Evolutionary conservation across 2,113 vertebrate species (phyloP).

Genomic region (Hylia prasina): DNA sequence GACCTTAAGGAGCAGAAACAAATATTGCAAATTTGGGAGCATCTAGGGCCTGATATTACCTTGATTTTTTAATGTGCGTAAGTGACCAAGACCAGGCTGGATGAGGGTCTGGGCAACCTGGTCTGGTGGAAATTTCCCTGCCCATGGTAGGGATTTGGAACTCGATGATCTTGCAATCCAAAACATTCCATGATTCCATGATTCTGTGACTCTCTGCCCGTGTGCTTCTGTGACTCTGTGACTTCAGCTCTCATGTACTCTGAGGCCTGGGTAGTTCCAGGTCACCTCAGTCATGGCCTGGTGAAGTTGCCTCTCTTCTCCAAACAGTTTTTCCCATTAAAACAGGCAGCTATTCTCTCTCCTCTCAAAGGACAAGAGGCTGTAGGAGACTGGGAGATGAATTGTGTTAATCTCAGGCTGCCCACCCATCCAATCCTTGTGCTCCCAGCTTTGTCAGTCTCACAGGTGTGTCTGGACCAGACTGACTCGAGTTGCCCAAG

Average conservation of each 20-base stretch:
- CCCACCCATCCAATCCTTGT: not conserved
- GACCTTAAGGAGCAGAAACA: not conserved
- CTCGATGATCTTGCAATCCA: not conserved
- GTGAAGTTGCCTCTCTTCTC: not conserved
- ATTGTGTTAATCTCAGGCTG: not conserved
- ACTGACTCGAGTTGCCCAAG: not conserved
- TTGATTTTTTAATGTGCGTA: not conserved
- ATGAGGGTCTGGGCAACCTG: not conserved
- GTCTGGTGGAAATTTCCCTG: not conserved
- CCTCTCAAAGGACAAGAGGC: not conserved
- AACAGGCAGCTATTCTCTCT: not conserved
- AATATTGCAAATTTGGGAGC: not conserved
- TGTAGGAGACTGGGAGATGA: not conserved
- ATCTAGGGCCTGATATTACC: not conserved
- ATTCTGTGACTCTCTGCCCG: not conserved
- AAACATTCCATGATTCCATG: not conserved
- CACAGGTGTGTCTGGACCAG: not conserved
- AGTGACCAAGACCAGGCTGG: not conserved
- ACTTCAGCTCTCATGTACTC: not conserved
- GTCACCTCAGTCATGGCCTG: accelerated
- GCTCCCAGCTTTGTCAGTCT: not conserved
- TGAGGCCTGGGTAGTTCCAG: not conserved
- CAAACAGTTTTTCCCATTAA: not conserved
- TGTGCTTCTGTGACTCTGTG: not conserved
- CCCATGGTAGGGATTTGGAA: not conserved